Base-by-base conservation (phyloP, 92 coral and sea anemone genomes). In the Phenganax subtilis region DNA sequence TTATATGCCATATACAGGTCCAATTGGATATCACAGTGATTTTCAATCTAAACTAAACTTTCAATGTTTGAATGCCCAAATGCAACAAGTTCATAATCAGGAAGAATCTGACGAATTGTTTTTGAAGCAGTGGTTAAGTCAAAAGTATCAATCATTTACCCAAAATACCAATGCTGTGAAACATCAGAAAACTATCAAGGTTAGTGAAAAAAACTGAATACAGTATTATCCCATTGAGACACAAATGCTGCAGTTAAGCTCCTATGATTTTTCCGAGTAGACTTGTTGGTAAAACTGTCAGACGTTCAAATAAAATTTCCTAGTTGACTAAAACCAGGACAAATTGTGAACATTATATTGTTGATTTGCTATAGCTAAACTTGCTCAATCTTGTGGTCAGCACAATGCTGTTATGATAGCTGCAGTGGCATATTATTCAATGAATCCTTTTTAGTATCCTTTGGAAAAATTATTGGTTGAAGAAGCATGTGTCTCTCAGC, bases 401-500 rank as follows among this genome's bases (percentile, higher is more conserved):
- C 10, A 20, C 7, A 55, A 25, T 15, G 1, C 25, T 47, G 55
- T 71, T 25, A 12, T 52, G n/a, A 59, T 14, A 14, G 65, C 59
- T 73, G 44, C 62, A 12, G 62, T 73, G 58, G 77, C 56, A 20
- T 7, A 73, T 54, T 9, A 14, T 51, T 53, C 31, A 79, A 31
- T 79, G 82, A 77, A 79, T 79, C 83, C 83, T 79, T 79, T 79
- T 79, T 63, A 62, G 83, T 79, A 79, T 79, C 83, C 83, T 79
- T 79, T 79, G 83, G 74, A 59, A 58, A 54, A 17, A 30, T 47
- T 76, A 57, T 57, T 16, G 12, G 30, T 61, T 15, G n/a, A 15
- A 15, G 14, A 7, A 15, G n/a, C 67, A 61, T 6, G 4, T 61
- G 67, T 61, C 47, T 37, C 47, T 37, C 5, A 37, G 47, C 3